Percentiles rank a stretch among this genome's conserved stretches.
Evolutionary conservation across 2,113 vertebrate species (phyloP).

Genomic region (Dicerorhinus sumatrensis): DNA sequence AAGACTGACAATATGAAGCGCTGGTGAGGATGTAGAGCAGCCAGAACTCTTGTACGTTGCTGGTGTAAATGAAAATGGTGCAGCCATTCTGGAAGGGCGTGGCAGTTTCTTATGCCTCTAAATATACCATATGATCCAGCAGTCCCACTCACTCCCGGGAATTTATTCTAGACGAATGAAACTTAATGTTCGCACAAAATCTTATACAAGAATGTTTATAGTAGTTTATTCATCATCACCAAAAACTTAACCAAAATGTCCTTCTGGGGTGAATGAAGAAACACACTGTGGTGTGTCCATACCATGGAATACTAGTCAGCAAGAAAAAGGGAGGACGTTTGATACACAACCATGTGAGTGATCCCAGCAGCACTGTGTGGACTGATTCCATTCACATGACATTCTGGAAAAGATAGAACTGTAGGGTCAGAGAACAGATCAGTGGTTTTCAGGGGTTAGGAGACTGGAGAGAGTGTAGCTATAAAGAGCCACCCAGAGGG

Average conservation of each 20-base stretch:
- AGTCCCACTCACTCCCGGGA: rapidly evolving
- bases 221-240: neutral
- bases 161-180: neutral
- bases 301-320: neutral
- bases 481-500: no score
- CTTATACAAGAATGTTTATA: neutral
- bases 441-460: no score
- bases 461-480: no score
- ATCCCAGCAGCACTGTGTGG: neutral
- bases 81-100: neutral
- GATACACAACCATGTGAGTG: rapidly evolving
- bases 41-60: rapidly evolving
- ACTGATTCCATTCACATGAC: neutral
- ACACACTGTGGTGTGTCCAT: no score
- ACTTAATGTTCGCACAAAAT: rapidly evolving
- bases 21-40: neutral
- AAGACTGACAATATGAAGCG: no score
- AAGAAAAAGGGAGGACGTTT: neutral
- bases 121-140: neutral
- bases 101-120: neutral
- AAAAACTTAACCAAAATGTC: neutral
- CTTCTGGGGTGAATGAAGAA: neutral
- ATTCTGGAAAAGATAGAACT: neutral
- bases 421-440: neutral
- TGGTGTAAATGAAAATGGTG: neutral